A percentile compares a stretch with the other conserved stretches of the same genome.
These are phyloP conservation scores for Drosophila mayri DNA, from an alignment of 1,140 invertebrate species.

Conservation along the genomic window DNA sequence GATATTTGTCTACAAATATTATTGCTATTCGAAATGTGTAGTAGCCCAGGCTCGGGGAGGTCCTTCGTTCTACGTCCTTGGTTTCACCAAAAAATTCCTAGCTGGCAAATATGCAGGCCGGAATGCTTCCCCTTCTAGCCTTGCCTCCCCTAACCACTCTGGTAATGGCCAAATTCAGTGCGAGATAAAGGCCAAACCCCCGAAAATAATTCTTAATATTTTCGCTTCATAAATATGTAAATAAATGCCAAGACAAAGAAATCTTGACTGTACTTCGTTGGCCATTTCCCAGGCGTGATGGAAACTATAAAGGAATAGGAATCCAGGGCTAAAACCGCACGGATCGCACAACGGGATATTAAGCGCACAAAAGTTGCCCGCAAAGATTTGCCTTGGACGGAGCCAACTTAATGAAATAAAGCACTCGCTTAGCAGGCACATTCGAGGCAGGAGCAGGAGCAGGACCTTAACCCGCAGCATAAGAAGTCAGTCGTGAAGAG, in stretches of 20 bases:
- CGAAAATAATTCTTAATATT: constrained; percentile 64
- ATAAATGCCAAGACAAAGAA: constrained; percentile 62
- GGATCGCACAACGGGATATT: constrained; percentile 77
- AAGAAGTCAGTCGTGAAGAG: constrained; percentile 80
- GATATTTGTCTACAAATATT: constrained; percentile 79
- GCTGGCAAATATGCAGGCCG: constrained; percentile 52
- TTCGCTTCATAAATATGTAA: constrained; percentile 78
- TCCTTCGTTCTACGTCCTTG: constrained; percentile 4
- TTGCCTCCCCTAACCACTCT: background rate
- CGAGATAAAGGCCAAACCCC: constrained; percentile 30
- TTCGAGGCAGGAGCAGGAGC: constrained; percentile 13
- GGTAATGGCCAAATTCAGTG: constrained; percentile 31
- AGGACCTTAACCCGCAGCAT: constrained; percentile 66
- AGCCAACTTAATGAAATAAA: constrained; percentile 80
- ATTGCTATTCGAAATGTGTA: constrained; percentile 80
- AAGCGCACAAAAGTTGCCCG: constrained; percentile 72
- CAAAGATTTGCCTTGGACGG: constrained; percentile 67
- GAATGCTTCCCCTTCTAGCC: constrained; percentile 31
- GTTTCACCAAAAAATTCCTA: constrained; percentile 53
- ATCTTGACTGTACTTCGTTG: constrained; percentile 40
- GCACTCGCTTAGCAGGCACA: constrained; percentile 67
- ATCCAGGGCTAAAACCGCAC: constrained; percentile 57
- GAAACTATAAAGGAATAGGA: constrained; percentile 71
- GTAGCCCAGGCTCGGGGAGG: constrained; percentile 35
- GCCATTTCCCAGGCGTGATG: constrained; percentile 39